Percentiles rank a stretch among this genome's conserved stretches.
phyloP scores from a whole-genome alignment of 2,888 invertebrate species.

The Patella pellucida region DNA sequence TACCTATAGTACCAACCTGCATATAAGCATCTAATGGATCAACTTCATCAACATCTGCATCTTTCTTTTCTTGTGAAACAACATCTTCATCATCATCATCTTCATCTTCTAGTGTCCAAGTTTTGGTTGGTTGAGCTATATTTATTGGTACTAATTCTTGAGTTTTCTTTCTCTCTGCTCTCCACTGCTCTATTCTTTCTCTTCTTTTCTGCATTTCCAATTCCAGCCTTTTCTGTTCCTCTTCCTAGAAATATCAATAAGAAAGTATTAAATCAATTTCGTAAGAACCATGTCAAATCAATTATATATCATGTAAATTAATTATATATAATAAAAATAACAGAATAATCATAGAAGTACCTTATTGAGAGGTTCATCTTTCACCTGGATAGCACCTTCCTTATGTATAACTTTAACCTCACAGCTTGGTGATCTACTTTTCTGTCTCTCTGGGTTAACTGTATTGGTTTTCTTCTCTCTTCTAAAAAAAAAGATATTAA shows the following conservation, averaged over 20 bases:
- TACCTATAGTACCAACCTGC: constrained; percentile 75
- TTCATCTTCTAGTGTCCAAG: constrained; percentile 97
- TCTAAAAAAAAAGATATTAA: no score
- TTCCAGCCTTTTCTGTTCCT: constrained; percentile 77
- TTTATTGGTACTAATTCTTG: constrained; percentile 79
- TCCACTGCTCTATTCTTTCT: constrained; percentile 95
- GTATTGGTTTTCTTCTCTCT: constrained; percentile 40
- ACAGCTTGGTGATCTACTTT: constrained; percentile 32
- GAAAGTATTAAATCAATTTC: not conserved
- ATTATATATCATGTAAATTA: not conserved
- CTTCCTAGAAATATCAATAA: constrained; percentile 54
- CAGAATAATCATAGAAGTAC: constrained; percentile 36
- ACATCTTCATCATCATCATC: constrained; percentile 82
- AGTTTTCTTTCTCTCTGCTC: constrained; percentile 91
- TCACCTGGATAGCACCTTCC: constrained; percentile 60
- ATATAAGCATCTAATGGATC: constrained; percentile 98
- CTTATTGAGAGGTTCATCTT: constrained; percentile 68
- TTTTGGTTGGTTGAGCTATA: constrained; percentile 75
- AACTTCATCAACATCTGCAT: constrained; percentile 59
- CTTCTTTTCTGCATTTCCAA: constrained; percentile 95
- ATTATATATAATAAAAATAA: not conserved
- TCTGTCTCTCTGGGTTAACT: constrained; percentile 45
- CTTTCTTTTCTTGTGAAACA: constrained; percentile 72
- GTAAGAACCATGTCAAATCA: not conserved
- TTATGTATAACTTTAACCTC: constrained; percentile 37